A percentile compares a stretch with the other conserved stretches of the same genome.
Evolutionary conservation across 2,113 vertebrate genomes (phyloP).

Genomic region (Odontophorus gujanensis): DNA sequence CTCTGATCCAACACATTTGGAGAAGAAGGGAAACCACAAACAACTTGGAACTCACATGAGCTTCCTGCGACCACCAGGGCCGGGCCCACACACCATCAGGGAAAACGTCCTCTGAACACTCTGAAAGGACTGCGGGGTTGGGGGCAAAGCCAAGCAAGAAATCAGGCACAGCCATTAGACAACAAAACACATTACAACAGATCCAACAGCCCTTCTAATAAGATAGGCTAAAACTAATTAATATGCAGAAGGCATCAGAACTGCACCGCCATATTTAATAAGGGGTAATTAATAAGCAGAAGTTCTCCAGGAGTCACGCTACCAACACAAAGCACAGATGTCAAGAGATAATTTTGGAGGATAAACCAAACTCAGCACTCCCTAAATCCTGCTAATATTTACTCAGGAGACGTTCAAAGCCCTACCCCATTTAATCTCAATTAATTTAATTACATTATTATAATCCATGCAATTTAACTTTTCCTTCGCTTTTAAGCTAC

Average conservation of each 20-base stretch:
- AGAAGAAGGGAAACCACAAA: background rate
- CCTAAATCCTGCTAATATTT: constrained; percentile 4
- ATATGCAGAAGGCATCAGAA: background rate
- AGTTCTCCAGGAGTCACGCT: background rate
- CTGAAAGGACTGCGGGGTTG: background rate
- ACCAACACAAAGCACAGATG: background rate
- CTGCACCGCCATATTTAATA: background rate
- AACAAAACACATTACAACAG: background rate
- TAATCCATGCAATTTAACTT: background rate
- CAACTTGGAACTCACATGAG: background rate
- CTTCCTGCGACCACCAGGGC: background rate
- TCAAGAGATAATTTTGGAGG: background rate
- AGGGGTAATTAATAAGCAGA: background rate
- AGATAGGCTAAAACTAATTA: background rate
- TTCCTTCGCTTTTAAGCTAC: background rate
- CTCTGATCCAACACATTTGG: background rate
- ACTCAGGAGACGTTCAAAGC: background rate
- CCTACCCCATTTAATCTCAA: background rate
- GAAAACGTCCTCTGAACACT: background rate
- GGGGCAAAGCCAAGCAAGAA: background rate
- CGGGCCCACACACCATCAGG: background rate
- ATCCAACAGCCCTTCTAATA: background rate
- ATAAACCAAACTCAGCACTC: background rate
- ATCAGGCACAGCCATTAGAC: background rate
- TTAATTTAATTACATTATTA: constrained; percentile 5